Evolutionary conservation across 2,113 vertebrate genomes (phyloP).

Genomic region (Macquaria australasica): DNA sequence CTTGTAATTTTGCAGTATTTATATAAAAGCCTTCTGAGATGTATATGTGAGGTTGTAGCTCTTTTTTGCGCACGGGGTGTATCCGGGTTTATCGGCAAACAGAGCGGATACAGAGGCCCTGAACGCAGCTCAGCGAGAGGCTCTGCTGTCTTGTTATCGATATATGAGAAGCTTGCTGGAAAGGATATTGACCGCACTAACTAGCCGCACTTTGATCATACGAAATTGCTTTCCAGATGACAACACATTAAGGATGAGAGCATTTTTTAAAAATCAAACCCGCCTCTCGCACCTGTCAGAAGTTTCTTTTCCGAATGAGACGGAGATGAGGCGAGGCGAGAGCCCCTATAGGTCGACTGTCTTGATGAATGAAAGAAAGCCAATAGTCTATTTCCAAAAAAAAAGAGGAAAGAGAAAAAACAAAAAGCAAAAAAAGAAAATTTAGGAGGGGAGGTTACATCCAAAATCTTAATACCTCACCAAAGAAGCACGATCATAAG

Average conservation of each 20-base stretch:
- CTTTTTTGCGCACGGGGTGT: conserved; percentile 31
- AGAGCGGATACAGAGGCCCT: conserved; percentile 49
- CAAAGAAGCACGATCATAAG: neutral
- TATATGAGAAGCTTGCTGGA: conserved; percentile 71
- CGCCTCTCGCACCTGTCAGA: conserved; percentile 59
- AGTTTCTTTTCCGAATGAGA: conserved; percentile 62
- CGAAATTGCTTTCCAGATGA: conserved; percentile 77
- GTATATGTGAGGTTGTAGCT: conserved; percentile 2
- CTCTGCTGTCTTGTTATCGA: conserved; percentile 75
- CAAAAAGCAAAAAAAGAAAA: neutral
- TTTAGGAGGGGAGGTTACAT: neutral
- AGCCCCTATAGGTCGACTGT: conserved; percentile 43
- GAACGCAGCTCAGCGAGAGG: conserved; percentile 66
- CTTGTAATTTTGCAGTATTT: neutral
- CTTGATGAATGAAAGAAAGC: conserved; percentile 52
- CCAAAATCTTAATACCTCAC: conserved; percentile 12
- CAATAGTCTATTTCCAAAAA: conserved; percentile 31
- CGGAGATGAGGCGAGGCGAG: conserved; percentile 55
- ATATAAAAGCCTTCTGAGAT: conserved; percentile 11
- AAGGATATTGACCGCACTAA: conserved; percentile 80
- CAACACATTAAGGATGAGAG: conserved; percentile 77
- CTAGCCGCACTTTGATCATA: conserved; percentile 81
- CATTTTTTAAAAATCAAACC: conserved; percentile 72
- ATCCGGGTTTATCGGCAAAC: conserved; percentile 17
- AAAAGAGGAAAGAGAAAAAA: neutral